These are phyloP conservation scores for Dolichomitus sp. DNA, from an alignment of 2,888 invertebrate genomes.

Conservation along the genomic window DNA sequence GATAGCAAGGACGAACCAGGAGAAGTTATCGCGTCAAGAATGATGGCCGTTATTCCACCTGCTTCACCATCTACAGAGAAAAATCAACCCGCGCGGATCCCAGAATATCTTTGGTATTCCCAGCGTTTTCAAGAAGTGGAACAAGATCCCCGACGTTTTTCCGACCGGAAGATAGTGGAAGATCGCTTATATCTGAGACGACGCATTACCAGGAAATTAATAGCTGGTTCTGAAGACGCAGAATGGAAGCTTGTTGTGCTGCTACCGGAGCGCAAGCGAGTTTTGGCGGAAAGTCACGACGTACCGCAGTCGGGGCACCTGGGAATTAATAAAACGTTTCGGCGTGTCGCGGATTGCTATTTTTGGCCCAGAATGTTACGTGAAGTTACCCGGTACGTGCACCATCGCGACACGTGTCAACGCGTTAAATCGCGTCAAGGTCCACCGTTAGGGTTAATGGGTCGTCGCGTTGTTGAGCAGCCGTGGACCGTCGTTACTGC, in stretches of 20 bases:
- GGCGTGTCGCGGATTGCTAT: slow-evolving; percentile 38
- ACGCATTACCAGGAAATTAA: not conserved
- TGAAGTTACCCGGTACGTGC: slow-evolving; percentile 66
- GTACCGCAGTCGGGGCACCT: slow-evolving; percentile 67
- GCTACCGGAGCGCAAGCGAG: slow-evolving; percentile 1
- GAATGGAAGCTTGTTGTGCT: slow-evolving; percentile 70
- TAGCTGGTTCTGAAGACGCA: not conserved
- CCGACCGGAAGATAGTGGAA: slow-evolving; percentile 45
- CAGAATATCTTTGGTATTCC: slow-evolving; percentile 53
- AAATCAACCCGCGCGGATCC: too few species aligned
- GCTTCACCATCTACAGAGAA: not conserved
- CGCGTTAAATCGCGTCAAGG: slow-evolving; percentile 51
- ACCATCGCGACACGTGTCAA: slow-evolving; percentile 68
- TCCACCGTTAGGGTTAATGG: slow-evolving; percentile 64
- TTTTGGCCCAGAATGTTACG: slow-evolving; percentile 68
- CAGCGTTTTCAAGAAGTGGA: slow-evolving; percentile 20
- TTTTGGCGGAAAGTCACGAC: slow-evolving; percentile 52
- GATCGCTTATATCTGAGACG: not conserved
- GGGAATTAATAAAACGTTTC: slow-evolving; percentile 65
- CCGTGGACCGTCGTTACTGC: slow-evolving; percentile 64
- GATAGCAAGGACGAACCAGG: too few species aligned
- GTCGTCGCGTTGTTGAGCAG: slow-evolving; percentile 15
- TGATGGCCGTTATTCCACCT: not conserved
- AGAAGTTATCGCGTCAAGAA: too few species aligned
- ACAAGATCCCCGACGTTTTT: slow-evolving; percentile 22